A percentile compares a stretch with the other conserved stretches of the same genome.
These are phyloP conservation scores for Emydoidea blandingii DNA, from an alignment of 2,797 vertebrate species.

Conservation along the genomic window DNA sequence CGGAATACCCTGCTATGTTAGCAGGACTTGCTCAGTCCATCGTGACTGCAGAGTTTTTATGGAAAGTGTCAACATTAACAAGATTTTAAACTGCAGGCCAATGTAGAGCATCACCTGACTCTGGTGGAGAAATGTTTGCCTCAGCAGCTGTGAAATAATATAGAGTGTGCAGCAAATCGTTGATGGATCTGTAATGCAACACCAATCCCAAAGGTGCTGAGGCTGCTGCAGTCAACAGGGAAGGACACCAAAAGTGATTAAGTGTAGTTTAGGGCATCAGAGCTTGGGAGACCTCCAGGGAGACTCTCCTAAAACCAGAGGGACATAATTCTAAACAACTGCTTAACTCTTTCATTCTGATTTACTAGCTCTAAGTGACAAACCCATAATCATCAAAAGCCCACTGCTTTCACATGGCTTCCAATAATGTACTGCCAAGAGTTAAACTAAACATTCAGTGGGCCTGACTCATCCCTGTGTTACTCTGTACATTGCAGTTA, in stretches of 20 bases:
- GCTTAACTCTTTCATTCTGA: constrained; percentile 22
- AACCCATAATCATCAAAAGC: background rate
- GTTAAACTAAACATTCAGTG: background rate
- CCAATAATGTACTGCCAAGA: background rate
- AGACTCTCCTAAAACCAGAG: background rate
- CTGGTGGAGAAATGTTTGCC: constrained; percentile 72
- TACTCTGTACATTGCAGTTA: background rate
- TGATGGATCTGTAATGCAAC: constrained; percentile 78
- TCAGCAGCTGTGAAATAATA: constrained; percentile 73
- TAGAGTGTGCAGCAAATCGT: constrained; percentile 68
- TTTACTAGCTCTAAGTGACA: background rate
- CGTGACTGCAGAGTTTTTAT: constrained; percentile 43
- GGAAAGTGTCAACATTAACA: constrained; percentile 73
- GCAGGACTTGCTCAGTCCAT: constrained; percentile 54
- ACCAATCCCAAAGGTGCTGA: constrained; percentile 80
- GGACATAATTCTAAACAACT: background rate
- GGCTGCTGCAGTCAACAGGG: constrained; percentile 58
- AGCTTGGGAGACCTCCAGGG: constrained; percentile 35
- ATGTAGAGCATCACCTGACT: constrained; percentile 68
- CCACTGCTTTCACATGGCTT: background rate
- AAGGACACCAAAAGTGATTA: constrained; percentile 55
- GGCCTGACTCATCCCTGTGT: background rate
- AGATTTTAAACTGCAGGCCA: constrained; percentile 63
- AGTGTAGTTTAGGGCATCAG: constrained; percentile 3
- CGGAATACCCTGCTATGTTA: background rate